Conservation (phyloP, 1,140 invertebrate genomes). For the Papilio polyxenes region DNA sequence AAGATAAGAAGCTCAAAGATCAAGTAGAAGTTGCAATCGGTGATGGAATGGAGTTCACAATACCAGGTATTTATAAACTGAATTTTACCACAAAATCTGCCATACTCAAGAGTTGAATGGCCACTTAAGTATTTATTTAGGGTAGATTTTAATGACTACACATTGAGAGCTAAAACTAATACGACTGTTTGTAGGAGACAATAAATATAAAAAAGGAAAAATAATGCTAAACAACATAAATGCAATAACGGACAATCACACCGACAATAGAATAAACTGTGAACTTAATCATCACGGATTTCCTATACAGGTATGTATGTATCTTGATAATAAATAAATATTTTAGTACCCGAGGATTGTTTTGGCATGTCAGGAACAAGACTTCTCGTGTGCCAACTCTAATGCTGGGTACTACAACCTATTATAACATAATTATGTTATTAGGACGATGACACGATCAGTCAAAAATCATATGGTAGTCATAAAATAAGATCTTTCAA, state of each 20-base stretch:
- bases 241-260: slow-evolving; percentile 85
- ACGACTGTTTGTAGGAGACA: slow-evolving; percentile 81
- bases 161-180: background rate
- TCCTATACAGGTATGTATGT: slow-evolving; percentile 80
- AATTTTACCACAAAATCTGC: background rate
- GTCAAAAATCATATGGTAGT: slow-evolving; percentile 95
- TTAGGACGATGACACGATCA: slow-evolving; percentile 87
- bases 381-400: background rate
- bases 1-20: slow-evolving; percentile 93
- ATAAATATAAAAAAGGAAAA: slow-evolving; percentile 88
- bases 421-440: slow-evolving; percentile 45
- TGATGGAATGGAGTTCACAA: slow-evolving; percentile 94
- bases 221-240: slow-evolving; percentile 87
- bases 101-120: background rate
- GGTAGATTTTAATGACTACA: background rate
- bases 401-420: background rate
- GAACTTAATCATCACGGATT: slow-evolving; percentile 87
- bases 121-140: background rate
- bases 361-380: background rate
- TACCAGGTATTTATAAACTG: slow-evolving; percentile 85
- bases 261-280: slow-evolving; percentile 87
- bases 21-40: slow-evolving; percentile 94
- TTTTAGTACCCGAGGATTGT: background rate
- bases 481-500: slow-evolving; percentile 94
- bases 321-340: background rate